Base-by-base conservation (phyloP, 2,113 vertebrate genomes). In the Setophaga petechia region DNA sequence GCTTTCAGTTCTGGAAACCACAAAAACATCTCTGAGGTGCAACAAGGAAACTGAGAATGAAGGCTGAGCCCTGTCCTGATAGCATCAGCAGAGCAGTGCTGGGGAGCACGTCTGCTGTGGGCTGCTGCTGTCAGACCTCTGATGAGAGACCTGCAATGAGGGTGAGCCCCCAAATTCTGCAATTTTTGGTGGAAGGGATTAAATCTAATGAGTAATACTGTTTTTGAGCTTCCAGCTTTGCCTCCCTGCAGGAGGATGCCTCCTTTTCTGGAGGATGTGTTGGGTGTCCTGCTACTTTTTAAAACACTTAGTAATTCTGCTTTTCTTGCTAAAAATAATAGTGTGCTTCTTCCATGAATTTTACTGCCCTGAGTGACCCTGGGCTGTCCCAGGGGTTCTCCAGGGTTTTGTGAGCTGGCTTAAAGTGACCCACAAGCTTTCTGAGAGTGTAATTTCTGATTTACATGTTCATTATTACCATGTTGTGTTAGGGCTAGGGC, bases 1-100 rank as follows among this genome's bases (percentile, higher is more conserved):
- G 9, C 79, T 96, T 96, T 96, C 73, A 0, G 49, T 96, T 96
- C 90, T 72, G 44, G 12, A 96, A 94, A 95, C 95, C 94, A 93
- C 93, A 92, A 75, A 96, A 94, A 72, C 92, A 94, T 72, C 76
- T 85, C 90, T 46, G 51, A 95, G 77, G 68, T 52, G 79, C 78
- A 86, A 25, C 35, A 6, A 81, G 93, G 96, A 96, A 95, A 68
- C 67, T 33, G 81, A 93, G 93, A 66, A 11, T 33, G 15, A 14
- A 63, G 87, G 8, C 78, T 51, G 82, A 80, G 86, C 52, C 15
- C 2, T 20, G 68, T 27, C 46, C 35, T 22, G 90, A 90, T 90
- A 84, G 18, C 69, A 92, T 77, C 92, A 57, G 85, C 65, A 24
- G 15, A 1, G 18, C 47, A 0, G 63, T 75, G 91, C 63, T 0